phyloP scores from a whole-genome alignment of 1,140 invertebrate genomes.

The Neodiprion fabricii region DNA sequence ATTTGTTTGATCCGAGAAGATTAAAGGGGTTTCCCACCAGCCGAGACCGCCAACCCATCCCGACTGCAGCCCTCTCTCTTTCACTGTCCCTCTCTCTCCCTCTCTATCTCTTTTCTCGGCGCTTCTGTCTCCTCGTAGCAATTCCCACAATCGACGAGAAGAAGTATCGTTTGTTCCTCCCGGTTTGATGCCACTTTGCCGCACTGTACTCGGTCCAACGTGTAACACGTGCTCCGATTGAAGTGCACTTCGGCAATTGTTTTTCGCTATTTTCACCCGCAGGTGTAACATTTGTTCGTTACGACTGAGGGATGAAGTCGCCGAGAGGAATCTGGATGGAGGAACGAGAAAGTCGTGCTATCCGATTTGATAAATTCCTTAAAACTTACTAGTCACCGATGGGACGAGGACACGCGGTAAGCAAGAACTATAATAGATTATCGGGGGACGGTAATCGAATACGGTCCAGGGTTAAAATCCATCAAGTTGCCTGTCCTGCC shows the following conservation, averaged over 20 bases:
- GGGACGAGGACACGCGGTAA: constrained; percentile 33
- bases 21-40: constrained; percentile 1
- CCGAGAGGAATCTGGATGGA: neutral
- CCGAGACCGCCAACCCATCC: neutral
- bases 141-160: constrained; percentile 1
- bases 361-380: constrained; percentile 52
- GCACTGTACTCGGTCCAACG: neutral
- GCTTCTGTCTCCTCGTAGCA: neutral
- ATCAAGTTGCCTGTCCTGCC: constrained; percentile 44
- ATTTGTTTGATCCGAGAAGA: constrained; percentile 5
- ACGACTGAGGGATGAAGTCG: neutral
- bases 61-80: neutral
- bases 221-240: neutral
- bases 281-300: neutral
- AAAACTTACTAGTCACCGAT: constrained; percentile 46
- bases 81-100: neutral
- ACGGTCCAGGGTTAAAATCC: constrained; percentile 55
- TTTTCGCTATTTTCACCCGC: neutral
- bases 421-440: constrained; percentile 56
- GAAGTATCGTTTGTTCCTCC: neutral
- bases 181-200: neutral
- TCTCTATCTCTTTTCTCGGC: no score
- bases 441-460: constrained; percentile 54
- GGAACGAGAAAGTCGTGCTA: constrained; percentile 37
- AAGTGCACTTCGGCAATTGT: neutral